These are phyloP conservation scores for Epinephelus malabaricus DNA, from an alignment of 2,797 vertebrate species.

Conservation along the genomic window DNA sequence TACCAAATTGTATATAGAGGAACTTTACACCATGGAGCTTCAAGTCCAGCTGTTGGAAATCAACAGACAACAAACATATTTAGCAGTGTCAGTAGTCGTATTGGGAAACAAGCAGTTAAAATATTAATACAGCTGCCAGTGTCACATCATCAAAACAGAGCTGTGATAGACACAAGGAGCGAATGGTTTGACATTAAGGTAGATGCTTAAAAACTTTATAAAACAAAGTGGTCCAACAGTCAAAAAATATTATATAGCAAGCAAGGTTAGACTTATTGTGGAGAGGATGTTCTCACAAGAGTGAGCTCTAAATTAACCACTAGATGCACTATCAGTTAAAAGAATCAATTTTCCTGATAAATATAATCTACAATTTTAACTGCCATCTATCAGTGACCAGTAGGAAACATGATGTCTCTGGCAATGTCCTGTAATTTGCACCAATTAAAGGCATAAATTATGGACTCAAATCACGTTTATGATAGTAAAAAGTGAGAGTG, in stretches of 20 bases:
- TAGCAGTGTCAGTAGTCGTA: too few species aligned
- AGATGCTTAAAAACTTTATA: not conserved
- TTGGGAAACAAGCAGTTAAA: too few species aligned
- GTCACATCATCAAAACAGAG: not conserved
- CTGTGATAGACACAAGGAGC: not conserved
- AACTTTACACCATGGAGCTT: too few species aligned
- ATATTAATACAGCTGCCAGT: not conserved
- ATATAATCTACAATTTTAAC: slow-evolving; percentile 5
- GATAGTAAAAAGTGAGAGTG: slow-evolving; percentile 3
- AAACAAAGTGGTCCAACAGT: not conserved
- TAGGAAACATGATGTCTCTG: not conserved
- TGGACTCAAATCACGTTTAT: slow-evolving; percentile 2
- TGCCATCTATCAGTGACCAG: not conserved
- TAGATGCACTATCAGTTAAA: not conserved
- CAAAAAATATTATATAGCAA: not conserved
- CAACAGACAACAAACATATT: not conserved
- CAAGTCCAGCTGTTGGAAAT: not conserved
- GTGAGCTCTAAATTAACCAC: slow-evolving; percentile 17
- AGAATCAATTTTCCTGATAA: not conserved
- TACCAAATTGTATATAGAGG: too few species aligned
- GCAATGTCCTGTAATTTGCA: slow-evolving; percentile 14
- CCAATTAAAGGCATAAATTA: not conserved
- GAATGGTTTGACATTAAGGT: not conserved
- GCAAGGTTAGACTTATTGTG: not conserved
- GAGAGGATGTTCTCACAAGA: too few species aligned